phyloP scores from a whole-genome alignment of 2,797 vertebrate genomes.

The Trachops cirrhosus region DNA sequence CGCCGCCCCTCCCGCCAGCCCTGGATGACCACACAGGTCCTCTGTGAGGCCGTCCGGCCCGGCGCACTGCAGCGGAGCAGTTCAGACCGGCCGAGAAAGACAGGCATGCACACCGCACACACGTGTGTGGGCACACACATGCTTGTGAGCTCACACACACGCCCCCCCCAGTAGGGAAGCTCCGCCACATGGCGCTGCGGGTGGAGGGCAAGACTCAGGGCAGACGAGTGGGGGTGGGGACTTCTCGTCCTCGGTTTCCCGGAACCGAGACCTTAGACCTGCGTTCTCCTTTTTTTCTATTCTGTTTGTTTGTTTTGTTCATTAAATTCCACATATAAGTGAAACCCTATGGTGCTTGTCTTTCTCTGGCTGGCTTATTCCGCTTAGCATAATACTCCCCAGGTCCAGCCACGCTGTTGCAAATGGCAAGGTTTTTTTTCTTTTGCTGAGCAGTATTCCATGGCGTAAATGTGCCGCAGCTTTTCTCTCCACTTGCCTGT shows the following conservation, averaged over 20 bases:
- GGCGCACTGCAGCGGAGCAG: background rate
- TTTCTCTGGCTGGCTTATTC: background rate
- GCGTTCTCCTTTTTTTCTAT: background rate
- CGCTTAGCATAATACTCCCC: background rate
- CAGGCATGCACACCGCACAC: background rate
- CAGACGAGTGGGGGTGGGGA: background rate
- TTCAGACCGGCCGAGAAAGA: background rate
- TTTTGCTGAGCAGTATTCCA: background rate
- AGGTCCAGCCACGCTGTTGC: background rate
- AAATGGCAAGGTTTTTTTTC: background rate
- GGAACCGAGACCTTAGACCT: background rate
- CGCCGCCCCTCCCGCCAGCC: background rate
- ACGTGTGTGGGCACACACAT: too few species aligned
- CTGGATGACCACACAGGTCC: background rate
- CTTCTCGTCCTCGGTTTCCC: background rate
- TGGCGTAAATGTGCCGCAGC: background rate
- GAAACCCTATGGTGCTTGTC: background rate
- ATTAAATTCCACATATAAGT: background rate
- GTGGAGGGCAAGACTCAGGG: background rate
- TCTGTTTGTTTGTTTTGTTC: background rate
- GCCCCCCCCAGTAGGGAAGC: rapidly evolving
- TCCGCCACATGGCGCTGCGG: background rate
- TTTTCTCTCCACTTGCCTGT: background rate
- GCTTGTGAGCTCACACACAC: background rate
- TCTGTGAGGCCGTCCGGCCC: too few species aligned